Evolutionary conservation across 2,797 vertebrate species (phyloP).

Genomic region (Mus spretus): DNA sequence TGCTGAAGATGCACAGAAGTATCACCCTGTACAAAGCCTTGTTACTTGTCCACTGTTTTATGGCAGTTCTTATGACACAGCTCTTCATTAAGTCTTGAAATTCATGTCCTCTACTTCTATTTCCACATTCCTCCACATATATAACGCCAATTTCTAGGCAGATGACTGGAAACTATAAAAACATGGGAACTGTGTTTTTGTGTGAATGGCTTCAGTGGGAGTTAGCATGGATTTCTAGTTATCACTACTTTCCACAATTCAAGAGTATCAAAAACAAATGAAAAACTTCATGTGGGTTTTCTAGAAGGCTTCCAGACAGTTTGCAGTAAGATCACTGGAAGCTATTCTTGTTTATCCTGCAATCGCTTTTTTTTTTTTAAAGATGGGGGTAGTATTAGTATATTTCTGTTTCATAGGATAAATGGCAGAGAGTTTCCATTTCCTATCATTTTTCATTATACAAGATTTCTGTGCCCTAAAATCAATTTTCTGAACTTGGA

Average conservation of each 20-base stretch:
- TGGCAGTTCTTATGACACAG: neutral
- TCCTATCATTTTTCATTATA: constrained; percentile 29
- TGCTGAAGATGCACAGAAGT: neutral
- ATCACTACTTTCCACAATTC: constrained; percentile 11
- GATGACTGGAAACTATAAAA: constrained; percentile 55
- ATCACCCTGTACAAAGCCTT: rapidly evolving
- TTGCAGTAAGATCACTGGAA: neutral
- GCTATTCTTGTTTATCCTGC: neutral
- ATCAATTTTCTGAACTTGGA: neutral
- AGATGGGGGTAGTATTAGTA: neutral
- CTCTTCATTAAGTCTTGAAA: constrained; percentile 6
- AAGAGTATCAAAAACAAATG: constrained; percentile 63
- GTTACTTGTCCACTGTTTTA: neutral
- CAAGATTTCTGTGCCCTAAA: constrained; percentile 19
- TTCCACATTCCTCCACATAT: constrained; percentile 38
- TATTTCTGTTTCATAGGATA: constrained; percentile 8
- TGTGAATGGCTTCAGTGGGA: constrained; percentile 44
- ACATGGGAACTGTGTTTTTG: neutral
- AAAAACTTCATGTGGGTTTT: constrained; percentile 47
- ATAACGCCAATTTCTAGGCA: neutral
- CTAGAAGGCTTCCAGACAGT: constrained; percentile 65
- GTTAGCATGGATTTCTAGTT: constrained; percentile 53
- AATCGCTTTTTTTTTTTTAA: neutral
- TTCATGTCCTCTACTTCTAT: constrained; percentile 42
- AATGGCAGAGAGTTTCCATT: neutral